Conservation (phyloP, 2,888 invertebrate species). For the Drosophila mimetica region DNA sequence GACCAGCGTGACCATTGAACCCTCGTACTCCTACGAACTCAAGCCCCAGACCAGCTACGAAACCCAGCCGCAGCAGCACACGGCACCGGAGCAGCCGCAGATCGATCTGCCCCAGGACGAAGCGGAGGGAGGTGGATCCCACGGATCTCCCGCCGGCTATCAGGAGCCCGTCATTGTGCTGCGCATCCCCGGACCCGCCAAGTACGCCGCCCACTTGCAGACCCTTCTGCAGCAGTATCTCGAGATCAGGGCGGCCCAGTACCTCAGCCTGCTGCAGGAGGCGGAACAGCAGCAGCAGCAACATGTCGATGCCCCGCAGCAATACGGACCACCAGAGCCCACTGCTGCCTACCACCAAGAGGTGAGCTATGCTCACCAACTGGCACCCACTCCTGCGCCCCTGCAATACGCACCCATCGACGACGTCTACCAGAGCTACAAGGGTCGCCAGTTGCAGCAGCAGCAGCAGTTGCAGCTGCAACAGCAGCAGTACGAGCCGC, state of each 20-base stretch:
- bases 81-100: constrained; percentile 59
- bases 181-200: constrained; percentile 83
- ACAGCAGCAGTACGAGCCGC: constrained; percentile 58
- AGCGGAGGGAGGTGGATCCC: constrained; percentile 21
- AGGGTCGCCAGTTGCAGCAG: constrained; percentile 74
- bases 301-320: constrained; percentile 34
- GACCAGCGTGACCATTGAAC: constrained; percentile 86
- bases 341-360: constrained; percentile 64
- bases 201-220: constrained; percentile 84
- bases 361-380: constrained; percentile 65
- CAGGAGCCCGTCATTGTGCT: constrained; percentile 84
- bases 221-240: constrained; percentile 83
- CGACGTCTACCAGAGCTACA: constrained; percentile 82
- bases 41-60: constrained; percentile 77
- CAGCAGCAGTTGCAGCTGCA: constrained; percentile 56
- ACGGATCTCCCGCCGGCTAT: constrained; percentile 53
- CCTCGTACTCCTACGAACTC: constrained; percentile 86
- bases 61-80: constrained; percentile 43
- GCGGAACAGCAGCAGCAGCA: constrained; percentile 70
- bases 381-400: constrained; percentile 61
- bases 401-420: constrained; percentile 77
- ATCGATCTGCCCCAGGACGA: constrained; percentile 65
- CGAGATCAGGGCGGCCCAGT: constrained; percentile 84
- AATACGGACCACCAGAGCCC: constrained; percentile 46
- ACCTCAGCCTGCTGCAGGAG: constrained; percentile 82